Evolutionary conservation across 1,140 invertebrate species (phyloP).

Genomic region (Drosophila sucinea): DNA sequence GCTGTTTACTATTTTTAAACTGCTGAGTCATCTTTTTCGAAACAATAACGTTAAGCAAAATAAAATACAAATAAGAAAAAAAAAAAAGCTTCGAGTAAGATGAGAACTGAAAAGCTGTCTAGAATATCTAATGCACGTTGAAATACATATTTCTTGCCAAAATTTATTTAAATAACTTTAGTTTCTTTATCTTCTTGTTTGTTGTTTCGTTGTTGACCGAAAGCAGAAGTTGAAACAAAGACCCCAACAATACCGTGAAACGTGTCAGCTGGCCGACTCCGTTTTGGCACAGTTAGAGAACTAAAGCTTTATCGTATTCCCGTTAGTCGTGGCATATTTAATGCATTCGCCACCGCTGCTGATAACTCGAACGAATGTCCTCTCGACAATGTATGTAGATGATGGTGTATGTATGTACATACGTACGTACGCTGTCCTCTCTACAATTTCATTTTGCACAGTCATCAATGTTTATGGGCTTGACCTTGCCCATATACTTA

Average conservation of each 20-base stretch:
- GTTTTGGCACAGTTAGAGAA: conserved; percentile 28
- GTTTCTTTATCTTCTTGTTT: conserved; percentile 17
- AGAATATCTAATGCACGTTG: conserved; percentile 22
- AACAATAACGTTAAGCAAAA: conserved; percentile 72
- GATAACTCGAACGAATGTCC: conserved; percentile 32
- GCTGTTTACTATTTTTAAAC: conserved; percentile 83
- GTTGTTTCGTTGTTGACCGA: conserved; percentile 49
- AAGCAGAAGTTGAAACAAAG: conserved; percentile 37
- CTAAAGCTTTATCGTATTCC: conserved; percentile 55
- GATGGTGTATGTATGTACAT: neutral
- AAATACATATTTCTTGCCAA: neutral
- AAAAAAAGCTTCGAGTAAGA: conserved; percentile 41
- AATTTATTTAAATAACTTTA: conserved; percentile 10
- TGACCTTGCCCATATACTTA: conserved; percentile 60
- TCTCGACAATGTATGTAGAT: conserved; percentile 41
- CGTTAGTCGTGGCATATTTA: conserved; percentile 45
- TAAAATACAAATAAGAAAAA: conserved; percentile 25
- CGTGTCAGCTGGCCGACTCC: conserved; percentile 50
- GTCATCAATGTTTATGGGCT: conserved; percentile 79
- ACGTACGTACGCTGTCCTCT: neutral
- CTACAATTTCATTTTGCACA: conserved; percentile 55
- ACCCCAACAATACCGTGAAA: conserved; percentile 40
- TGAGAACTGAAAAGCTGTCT: conserved; percentile 22
- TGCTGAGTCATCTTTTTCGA: conserved; percentile 80
- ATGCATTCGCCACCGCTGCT: conserved; percentile 19